Evolutionary conservation across 1,140 invertebrate genomes (phyloP), one percentile per base, ranked within the genome.

Genomic region (Listronotus bonariensis): DNA sequence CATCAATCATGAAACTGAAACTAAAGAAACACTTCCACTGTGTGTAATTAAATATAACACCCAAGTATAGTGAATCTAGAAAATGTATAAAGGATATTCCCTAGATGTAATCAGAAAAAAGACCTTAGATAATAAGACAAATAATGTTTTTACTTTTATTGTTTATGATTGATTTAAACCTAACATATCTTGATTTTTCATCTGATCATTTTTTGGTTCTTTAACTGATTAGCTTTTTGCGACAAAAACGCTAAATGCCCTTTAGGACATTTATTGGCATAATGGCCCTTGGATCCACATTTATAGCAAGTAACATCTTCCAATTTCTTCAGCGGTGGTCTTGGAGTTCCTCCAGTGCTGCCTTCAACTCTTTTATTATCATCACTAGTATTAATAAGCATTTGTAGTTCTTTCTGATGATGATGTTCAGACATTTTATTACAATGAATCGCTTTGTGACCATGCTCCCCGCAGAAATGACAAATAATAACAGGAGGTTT

Each of bases 271-370:
- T 96, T 95, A 79, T 99, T 99, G 0, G 98, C 98, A 79, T 99
- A 99, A 81, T 99, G 98, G 12, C 98, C 98, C 80, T 98, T 98
- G 43, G 95, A 92, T 7, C 97, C 97, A 82, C 98, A 99, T 83
- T 97, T 97, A 76, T 92, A 97, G 80, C 95, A 97, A 0, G 94
- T 97, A 9, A 97, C 93, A 82, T 97, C 93, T 80, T 97, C 93
- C 8, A 97, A 79, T 6, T 93, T 93, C 76, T 91, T 92, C 52
- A 73, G 62, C 18, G 72, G 69, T 3, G 83, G 84, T 60, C 80
- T 77, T 26, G 75, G 66, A 12, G 73, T 75, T 10, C 73, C 18
- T 6, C 15, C 12, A 15, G 6, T 31, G 6, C 53, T 45, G 12
- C 40, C 9, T 26, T 76, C 70, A 15, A 75, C 77, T 11, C 67